Evolutionary conservation across 2,888 invertebrate genomes (phyloP), one percentile per base, ranked within the genome.

Genomic region (Pristionchus maxplancki): DNA sequence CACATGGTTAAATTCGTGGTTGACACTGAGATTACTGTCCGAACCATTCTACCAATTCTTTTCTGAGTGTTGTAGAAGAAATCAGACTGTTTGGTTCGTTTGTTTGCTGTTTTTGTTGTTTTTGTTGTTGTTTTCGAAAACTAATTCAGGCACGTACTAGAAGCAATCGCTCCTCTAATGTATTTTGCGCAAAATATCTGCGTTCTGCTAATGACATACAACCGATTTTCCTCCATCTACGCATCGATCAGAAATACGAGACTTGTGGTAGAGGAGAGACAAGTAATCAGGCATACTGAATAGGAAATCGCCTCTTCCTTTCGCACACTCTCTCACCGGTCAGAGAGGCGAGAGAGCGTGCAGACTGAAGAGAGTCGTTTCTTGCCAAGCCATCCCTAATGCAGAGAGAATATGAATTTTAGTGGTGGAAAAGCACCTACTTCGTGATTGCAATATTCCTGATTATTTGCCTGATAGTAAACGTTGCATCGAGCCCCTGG

Each of bases 121-220:
- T 64, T n/a, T 0, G 24, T 28, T n/a, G 28, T 64, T 28, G 4
- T 5, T 8, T 50, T 50, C 5, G 58, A 58, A 58, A 24, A 11
- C 31, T 9, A 1, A 5, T 31, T 34, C 67, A 67, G 67, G 31
- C 31, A n/a, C 58, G n/a, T 58, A 3, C 2, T 58, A 9, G 58
- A 67, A 34, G 31, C 34, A 6, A 31, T 67, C 31, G 67, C 31
- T 34, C 31, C 67, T 1, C 67, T 31, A 67, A 13, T 67, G 17
- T 67, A 67, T 15, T 67, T 34, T 67, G 67, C 31, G 9, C 67
- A 67, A 34, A 67, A 67, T 34, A 67, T 67, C 67, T 67, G 67
- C 20, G 67, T 67, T 67, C 31, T 67, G 67, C 11, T 67, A 13
- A 15, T 67, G 17, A 67, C 67, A 8, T 34, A 34, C 34, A 34